Base-by-base conservation (phyloP, 92 coral and sea anemone species). In the Porites divaricata region DNA sequence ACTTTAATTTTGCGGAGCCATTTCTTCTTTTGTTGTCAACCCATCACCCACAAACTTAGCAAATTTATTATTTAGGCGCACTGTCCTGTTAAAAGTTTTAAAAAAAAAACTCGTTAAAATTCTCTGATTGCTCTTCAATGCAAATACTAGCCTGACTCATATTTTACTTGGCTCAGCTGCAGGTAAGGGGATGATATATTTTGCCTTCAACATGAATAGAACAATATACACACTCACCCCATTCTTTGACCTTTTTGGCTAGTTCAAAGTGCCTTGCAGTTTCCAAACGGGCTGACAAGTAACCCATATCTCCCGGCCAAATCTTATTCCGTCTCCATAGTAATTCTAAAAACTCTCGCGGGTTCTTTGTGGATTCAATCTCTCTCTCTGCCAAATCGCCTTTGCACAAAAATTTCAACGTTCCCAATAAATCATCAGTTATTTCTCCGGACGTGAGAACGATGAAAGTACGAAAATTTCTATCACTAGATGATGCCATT, bases 361-460 rank as follows among this genome's bases (percentile, higher is more conserved):
- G 22, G 11, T 16, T 50, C 1, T 9, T 50, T 3, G 25, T 11
- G 14, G 61, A 49, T 1, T 50, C 35, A 50, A 49, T 51, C 14
- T 72, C 61, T 9, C 76, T 16, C 59, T 72, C 20, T 2, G 76
- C 26, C 61, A 72, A 49, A 48, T 50, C 59, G 76, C n/a, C 76
- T 17, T 21, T 4, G 61, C 76, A 49, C 26, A 72, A 72, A 51
- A 50, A 50, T 19, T 50, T 72, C 19, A 72, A 72, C 1, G 1
- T 72, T 6, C 51, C 16, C 35, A 72, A 25, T 25, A 24, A 9
- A n/a, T 67, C 41, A 1, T 67, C 71, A 8, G 71, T 28, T 67
- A 8, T 67, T 67, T 67, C 4, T 15, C 59, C 2, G 59, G 59
- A 54, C 16, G 16, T 54, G 16, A 2, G 12, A 54, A 54, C 59